Evolutionary conservation across 2,888 invertebrate genomes (phyloP), one percentile per base, ranked within the genome.

Genomic region (Norana najaformis): DNA sequence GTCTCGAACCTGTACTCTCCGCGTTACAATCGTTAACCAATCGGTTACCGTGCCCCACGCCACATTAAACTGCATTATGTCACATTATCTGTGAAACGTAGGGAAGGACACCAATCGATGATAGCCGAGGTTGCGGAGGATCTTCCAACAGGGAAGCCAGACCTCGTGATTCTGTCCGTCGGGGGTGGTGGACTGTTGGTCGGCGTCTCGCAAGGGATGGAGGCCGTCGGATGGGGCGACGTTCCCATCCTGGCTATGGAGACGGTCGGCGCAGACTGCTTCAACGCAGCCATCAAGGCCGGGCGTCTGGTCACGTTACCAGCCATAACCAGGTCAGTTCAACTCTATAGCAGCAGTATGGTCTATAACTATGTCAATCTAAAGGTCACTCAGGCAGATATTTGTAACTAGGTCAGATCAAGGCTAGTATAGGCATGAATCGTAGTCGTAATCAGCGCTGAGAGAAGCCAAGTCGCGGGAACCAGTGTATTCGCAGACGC

Each of bases 121-220:
- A 94, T 96, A 5, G 93, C 93, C 36, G 96, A 96, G 92, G 93
- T 95, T 5, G 92, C 93, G n/a, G 92, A 93, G 35, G 95, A 95
- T 91, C 92, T 95, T 90, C 91, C 92, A 30, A 92, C 91, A 20
- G 92, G 91, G 30, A 93, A 35, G 30, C 95, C 96, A 35, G 95
- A 95, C 90, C 94, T 95, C 35, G 93, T 96, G 16, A 94, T 96
- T 30, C 93, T 94, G 1, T 94, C 95, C 89, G 95, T 96, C 30
- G 96, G 96, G 34, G 95, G 96, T 4, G 96, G 95, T 2, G 96
- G 96, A 1, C 93, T 96, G 36, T 91, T 95, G 39, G 93, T 93
- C 90, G 96, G 96, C 23, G 90, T 94, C 18, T 91, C 90, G n/a
- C 92, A 93, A 34, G 92, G 92, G 13, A 91, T 92, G 91, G 91